Evolutionary conservation across 2,797 vertebrate genomes (phyloP).

Genomic region (Trachurus trachurus): DNA sequence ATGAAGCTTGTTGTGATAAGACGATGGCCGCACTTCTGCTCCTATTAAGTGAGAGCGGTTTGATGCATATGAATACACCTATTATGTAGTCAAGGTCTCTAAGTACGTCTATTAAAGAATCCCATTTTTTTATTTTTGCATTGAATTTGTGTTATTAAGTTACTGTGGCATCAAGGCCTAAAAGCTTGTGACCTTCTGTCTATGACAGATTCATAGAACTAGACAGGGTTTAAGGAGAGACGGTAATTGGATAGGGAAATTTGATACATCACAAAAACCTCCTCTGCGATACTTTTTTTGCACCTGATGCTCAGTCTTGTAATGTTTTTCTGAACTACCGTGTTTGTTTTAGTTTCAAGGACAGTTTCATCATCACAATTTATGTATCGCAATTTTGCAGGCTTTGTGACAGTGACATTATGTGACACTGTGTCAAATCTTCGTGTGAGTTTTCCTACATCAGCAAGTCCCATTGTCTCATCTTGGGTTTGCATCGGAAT

Average conservation of each 20-base stretch:
- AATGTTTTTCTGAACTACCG: not conserved
- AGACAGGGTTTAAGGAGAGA: not conserved
- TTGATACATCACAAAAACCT: not conserved
- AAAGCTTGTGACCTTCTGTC: slow-evolving; percentile 2
- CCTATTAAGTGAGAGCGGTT: slow-evolving; percentile 23
- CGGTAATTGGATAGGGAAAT: not conserved
- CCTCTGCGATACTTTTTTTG: not conserved
- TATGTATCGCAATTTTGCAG: not conserved
- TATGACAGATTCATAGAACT: not conserved
- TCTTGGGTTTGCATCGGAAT: not conserved
- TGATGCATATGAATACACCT: slow-evolving; percentile 34
- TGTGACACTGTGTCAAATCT: not conserved
- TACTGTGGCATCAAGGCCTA: not conserved
- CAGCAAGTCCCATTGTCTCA: not conserved
- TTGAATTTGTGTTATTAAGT: slow-evolving; percentile 11
- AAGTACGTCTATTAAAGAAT: slow-evolving; percentile 10
- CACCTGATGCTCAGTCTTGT: not conserved
- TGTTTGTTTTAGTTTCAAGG: slow-evolving; percentile 1
- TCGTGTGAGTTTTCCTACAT: not conserved
- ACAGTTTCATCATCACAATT: not conserved
- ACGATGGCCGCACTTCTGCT: not conserved
- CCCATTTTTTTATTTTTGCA: not conserved
- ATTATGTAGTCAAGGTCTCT: slow-evolving; percentile 40
- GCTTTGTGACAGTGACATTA: not conserved
- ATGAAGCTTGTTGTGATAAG: slow-evolving; percentile 18